These are phyloP conservation scores for Zygothrica quintamaculata DNA, from an alignment of 2,888 invertebrate genomes.

Conservation along the genomic window DNA sequence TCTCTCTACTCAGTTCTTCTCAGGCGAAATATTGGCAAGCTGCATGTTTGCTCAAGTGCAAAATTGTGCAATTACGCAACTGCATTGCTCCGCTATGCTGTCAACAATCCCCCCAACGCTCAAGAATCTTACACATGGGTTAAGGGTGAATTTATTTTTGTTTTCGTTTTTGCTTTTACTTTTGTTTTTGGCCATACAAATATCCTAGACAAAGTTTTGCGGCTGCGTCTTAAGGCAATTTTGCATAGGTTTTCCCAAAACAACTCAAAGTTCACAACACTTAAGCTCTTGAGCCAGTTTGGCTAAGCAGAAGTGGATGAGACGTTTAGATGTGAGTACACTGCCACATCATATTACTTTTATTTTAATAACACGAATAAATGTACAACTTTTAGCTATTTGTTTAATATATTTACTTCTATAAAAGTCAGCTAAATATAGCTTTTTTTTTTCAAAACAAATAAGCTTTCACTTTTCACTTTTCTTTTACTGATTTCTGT, in stretches of 20 bases:
- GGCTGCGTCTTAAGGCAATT: constrained; percentile 37
- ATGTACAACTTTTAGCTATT: background rate
- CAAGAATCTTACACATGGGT: constrained; percentile 25
- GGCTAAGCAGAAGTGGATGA: no score
- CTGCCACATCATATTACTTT: background rate
- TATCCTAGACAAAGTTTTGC: constrained; percentile 41
- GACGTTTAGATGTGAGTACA: no score
- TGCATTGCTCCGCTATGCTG: constrained; percentile 28
- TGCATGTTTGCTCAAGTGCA: constrained; percentile 70
- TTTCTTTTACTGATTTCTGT: no score
- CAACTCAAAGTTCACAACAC: background rate
- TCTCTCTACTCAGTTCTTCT: constrained; percentile 9
- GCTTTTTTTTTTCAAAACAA: background rate
- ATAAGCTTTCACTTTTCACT: no score
- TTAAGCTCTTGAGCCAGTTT: constrained; percentile 4
- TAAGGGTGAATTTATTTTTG: constrained; percentile 20
- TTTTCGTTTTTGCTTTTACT: constrained; percentile 22
- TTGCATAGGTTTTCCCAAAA: constrained; percentile 28
- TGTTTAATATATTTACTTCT: background rate
- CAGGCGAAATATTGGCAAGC: constrained; percentile 56
- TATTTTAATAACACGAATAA: background rate
- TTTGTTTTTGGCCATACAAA: constrained; percentile 28
- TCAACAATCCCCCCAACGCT: constrained; percentile 17
- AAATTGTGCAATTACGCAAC: constrained; percentile 74
- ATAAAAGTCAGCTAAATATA: no score